Base-by-base conservation (phyloP, 2,888 invertebrate species). In the Bedellia somnulentella region DNA sequence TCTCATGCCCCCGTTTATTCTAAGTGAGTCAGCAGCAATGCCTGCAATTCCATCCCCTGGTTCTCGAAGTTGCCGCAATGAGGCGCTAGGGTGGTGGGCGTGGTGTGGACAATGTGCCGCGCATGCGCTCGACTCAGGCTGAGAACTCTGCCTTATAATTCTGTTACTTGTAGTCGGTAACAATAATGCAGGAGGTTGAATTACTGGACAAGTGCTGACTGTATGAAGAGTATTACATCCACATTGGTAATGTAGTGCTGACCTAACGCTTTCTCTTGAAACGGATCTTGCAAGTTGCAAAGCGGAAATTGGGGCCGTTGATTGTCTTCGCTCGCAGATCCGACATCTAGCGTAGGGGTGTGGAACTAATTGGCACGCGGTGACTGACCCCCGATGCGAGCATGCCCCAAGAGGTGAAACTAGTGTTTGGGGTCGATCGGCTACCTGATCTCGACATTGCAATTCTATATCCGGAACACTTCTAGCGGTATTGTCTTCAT, bases 1-100 rank as follows among this genome's bases (percentile, higher is more conserved):
- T 46, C 93, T 83, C 82, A 96, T 92, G 51, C 94, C 95, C 40
- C 96, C 97, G 76, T 95, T 96, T 73, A 96, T 93, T 52, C 95
- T 82, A 46, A 96, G 82, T 34, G 94, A 94, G 73, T 96, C 96
- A 29, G 93, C 93, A 13, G 95, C 96, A 50, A 97, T 96, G 56
- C 93, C 93, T 27, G 94, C 94, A 40, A 96, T 90, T 41, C 91
- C 90, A 56, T 92, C 92, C 37, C 83, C 83, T 26, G 86, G 85
- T 75, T 88, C 88, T 43, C 89, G 81, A 33, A 93, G 78, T 60
- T 93, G 92, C 51, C 92, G 86, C 52, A 93, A 71, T 23, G 93
- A 93, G 54, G 90, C 88, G 70, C 90, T 91, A 39, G 89, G 87
- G 45, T 85, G 83, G 35, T 85, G 80, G 45, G 83, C 83, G 47